phyloP scores from a whole-genome alignment of 2,113 vertebrate species.

The Seriola aureovittata region DNA sequence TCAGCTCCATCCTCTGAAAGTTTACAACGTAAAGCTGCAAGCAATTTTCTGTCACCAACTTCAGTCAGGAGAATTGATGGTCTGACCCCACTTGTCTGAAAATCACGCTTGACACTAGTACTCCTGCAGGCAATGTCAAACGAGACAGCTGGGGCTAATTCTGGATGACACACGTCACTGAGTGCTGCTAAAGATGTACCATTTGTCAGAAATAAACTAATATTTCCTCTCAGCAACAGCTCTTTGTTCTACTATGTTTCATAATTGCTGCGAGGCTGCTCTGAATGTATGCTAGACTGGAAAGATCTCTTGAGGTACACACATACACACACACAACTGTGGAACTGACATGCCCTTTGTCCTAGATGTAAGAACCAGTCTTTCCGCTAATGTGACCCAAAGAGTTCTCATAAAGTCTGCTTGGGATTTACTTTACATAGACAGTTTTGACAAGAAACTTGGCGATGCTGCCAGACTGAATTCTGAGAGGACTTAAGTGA shows the following conservation, averaged over 20 bases:
- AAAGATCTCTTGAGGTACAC: constrained; percentile 71
- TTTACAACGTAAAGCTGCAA: constrained; percentile 75
- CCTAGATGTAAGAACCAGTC: constrained; percentile 43
- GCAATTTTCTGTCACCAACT: constrained; percentile 78
- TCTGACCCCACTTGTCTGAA: constrained; percentile 79
- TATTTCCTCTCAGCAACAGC: constrained; percentile 65
- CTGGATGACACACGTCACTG: constrained; percentile 70
- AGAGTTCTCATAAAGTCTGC: constrained; percentile 70
- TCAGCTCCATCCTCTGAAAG: constrained; percentile 61
- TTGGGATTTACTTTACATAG: constrained; percentile 77
- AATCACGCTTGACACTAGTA: constrained; percentile 74
- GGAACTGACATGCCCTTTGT: constrained; percentile 76
- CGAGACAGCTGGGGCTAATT: constrained; percentile 73
- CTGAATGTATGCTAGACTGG: constrained; percentile 29
- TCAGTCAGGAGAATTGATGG: constrained; percentile 69
- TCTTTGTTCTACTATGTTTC: constrained; percentile 56
- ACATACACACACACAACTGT: constrained; percentile 76
- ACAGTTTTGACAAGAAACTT: constrained; percentile 84
- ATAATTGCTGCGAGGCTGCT: constrained; percentile 62
- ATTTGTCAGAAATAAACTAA: constrained; percentile 75
- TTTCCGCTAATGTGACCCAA: constrained; percentile 43
- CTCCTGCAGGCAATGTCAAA: constrained; percentile 81
- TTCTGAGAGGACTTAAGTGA: constrained; percentile 80
- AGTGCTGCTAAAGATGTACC: constrained; percentile 69
- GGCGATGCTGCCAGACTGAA: constrained; percentile 84